These are phyloP conservation scores for Sepioteuthis lessoniana DNA, from an alignment of 2,888 invertebrate species.

Conservation along the genomic window DNA sequence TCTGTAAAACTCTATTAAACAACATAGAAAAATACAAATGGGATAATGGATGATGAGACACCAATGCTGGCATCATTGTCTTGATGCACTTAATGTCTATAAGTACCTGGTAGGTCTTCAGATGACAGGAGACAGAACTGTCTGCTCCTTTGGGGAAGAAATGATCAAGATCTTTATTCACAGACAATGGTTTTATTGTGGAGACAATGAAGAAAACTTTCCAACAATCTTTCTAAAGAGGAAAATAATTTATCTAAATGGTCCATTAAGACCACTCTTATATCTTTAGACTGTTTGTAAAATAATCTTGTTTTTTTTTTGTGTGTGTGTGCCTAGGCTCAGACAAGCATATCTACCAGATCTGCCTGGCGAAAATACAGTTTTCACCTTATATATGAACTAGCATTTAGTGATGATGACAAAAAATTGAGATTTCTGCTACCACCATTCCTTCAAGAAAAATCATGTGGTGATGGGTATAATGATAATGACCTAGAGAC, in stretches of 20 bases:
- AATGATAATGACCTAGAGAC: not conserved
- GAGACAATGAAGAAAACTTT: not conserved
- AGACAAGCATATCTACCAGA: conserved; percentile 8
- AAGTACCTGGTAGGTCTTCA: not conserved
- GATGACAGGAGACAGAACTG: not conserved
- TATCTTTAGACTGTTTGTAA: not conserved
- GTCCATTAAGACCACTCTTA: not conserved
- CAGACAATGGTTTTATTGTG: not conserved
- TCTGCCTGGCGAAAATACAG: not conserved
- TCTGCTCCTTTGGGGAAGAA: not conserved
- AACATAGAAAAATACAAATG: not conserved
- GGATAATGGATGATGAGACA: not conserved
- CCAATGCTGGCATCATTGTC: not conserved
- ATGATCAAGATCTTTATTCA: not conserved
- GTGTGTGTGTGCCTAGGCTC: not conserved
- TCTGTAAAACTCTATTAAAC: not conserved
- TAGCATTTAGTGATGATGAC: not conserved
- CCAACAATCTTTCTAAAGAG: not conserved
- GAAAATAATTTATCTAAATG: conserved; percentile 33
- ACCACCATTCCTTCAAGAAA: not conserved
- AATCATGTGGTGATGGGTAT: not conserved
- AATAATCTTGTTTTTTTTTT: not conserved
- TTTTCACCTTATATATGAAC: not conserved
- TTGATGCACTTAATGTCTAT: not conserved
- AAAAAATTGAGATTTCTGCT: not conserved